These are phyloP conservation scores for Microtus oregoni DNA, from an alignment of 2,113 vertebrate species.

Conservation along the genomic window DNA sequence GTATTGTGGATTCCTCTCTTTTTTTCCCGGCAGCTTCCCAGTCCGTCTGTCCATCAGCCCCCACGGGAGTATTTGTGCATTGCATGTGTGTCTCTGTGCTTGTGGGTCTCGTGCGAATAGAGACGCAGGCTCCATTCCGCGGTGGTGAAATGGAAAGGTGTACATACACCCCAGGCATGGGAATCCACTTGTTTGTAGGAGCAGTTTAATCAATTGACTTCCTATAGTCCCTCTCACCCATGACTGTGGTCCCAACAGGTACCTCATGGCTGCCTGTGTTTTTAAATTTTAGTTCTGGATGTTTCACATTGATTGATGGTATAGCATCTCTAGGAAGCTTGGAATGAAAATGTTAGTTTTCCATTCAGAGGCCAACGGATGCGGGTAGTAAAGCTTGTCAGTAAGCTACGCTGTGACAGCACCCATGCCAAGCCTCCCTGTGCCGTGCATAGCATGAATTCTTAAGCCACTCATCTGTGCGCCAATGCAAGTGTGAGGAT, in stretches of 20 bases:
- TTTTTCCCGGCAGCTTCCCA: no score
- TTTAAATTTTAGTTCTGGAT: neutral
- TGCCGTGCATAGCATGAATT: no score
- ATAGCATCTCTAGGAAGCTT: neutral
- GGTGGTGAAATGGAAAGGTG: neutral
- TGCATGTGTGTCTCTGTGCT: neutral
- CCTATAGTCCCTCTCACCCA: neutral
- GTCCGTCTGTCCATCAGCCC: neutral
- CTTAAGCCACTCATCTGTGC: no score
- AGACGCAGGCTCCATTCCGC: neutral
- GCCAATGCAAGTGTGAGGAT: neutral
- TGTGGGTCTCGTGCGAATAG: neutral
- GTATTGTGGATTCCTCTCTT: fast-evolving
- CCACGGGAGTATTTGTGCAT: neutral
- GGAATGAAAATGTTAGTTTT: neutral
- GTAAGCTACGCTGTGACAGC: fast-evolving
- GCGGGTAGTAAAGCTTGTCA: neutral
- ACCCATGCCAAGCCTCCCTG: no score
- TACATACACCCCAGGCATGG: neutral
- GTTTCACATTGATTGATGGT: neutral
- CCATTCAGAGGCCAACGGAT: neutral
- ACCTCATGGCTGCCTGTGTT: neutral
- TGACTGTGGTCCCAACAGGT: neutral
- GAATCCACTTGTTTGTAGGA: neutral
- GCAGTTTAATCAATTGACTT: neutral